Percentiles rank a stretch among this genome's conserved stretches.
Evolutionary conservation across 2,113 vertebrate species (phyloP).

Genomic region (Seriola dumerili): DNA sequence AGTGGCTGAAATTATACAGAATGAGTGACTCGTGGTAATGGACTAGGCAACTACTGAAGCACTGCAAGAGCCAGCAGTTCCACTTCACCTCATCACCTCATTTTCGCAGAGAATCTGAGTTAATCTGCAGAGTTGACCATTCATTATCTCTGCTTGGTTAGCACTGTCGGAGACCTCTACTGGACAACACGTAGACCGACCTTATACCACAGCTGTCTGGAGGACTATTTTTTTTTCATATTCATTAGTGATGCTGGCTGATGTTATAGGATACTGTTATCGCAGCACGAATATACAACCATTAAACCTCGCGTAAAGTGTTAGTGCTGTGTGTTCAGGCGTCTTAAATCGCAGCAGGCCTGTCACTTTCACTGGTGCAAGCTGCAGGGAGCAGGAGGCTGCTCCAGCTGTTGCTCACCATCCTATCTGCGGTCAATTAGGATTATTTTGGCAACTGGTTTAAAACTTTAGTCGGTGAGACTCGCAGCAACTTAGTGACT

Average conservation of each 20-base stretch:
- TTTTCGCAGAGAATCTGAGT: slow-evolving; percentile 48
- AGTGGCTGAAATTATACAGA: slow-evolving; percentile 24
- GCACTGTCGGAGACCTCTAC: slow-evolving; percentile 80
- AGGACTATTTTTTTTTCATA: background rate
- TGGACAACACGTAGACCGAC: slow-evolving; percentile 55
- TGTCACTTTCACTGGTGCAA: slow-evolving; percentile 3
- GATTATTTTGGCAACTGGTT: background rate
- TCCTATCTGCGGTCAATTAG: background rate
- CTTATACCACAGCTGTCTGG: slow-evolving; percentile 1
- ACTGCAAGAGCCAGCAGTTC: slow-evolving; percentile 31
- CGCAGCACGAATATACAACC: background rate
- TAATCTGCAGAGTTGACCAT: slow-evolving; percentile 66
- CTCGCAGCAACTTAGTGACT: slow-evolving; percentile 34
- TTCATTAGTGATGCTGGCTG: slow-evolving; percentile 12
- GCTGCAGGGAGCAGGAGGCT: background rate
- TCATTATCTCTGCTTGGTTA: slow-evolving; percentile 64
- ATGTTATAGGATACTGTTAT: slow-evolving; percentile 8
- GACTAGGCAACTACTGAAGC: background rate
- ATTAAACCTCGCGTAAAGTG: slow-evolving; percentile 1
- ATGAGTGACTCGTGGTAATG: slow-evolving; percentile 22
- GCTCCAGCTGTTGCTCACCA: slow-evolving; percentile 12
- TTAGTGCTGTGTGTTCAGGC: background rate
- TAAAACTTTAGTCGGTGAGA: slow-evolving; percentile 22
- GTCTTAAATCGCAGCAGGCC: slow-evolving; percentile 8
- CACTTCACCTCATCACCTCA: slow-evolving; percentile 51